Evolutionary conservation across 2,888 invertebrate genomes (phyloP).

Genomic region (Eupithecia vulgata): DNA sequence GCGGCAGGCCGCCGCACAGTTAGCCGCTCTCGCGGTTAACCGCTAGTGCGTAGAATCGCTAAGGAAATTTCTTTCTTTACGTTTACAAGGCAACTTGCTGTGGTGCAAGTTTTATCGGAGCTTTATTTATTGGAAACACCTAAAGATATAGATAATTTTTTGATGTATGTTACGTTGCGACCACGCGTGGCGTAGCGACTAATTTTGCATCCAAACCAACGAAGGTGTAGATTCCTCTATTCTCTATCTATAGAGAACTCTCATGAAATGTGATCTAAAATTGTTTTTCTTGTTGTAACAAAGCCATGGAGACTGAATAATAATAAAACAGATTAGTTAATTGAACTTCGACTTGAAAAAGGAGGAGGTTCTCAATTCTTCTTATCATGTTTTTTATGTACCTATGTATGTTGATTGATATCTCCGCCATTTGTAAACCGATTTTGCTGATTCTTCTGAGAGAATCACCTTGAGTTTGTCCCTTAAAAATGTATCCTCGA

Average conservation of each 20-base stretch:
- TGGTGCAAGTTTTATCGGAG: no score
- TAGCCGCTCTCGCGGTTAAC: no score
- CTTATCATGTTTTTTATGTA: no score
- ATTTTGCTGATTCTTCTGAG: no score
- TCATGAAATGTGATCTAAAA: background rate
- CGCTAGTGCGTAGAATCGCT: no score
- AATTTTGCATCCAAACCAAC: background rate
- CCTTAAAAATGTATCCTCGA: no score
- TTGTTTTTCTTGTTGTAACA: background rate
- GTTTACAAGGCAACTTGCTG: background rate
- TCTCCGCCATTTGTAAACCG: no score
- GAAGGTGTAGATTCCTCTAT: background rate
- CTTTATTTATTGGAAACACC: background rate
- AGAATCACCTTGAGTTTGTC: no score
- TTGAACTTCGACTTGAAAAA: no score
- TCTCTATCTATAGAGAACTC: background rate
- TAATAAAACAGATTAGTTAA: slow-evolving; percentile 20
- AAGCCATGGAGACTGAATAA: slow-evolving; percentile 57
- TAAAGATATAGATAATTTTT: background rate
- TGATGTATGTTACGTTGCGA: background rate
- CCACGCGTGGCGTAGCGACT: background rate
- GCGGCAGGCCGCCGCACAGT: no score
- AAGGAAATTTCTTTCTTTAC: background rate
- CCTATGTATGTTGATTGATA: no score
- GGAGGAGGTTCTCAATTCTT: no score